Evolutionary conservation across 2,797 vertebrate species (phyloP), one percentile per base, ranked within the genome.

Genomic region (Chloroceryle amazona): DNA sequence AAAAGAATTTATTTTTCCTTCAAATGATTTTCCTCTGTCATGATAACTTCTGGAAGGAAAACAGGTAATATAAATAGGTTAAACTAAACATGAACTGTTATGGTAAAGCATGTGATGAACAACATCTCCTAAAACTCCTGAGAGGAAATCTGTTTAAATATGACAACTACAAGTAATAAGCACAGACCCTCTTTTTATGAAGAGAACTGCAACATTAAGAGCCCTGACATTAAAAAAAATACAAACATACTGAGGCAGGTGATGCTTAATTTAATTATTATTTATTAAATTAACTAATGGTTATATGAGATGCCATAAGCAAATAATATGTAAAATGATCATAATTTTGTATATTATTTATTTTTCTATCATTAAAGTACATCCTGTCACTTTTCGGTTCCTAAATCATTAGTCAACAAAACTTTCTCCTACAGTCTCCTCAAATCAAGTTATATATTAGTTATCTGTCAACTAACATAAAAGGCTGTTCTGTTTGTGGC

Each of bases 31-130:
- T 88, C 60, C 81, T 89, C 60, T 84, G 51, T 60, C 22, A 16
- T 25, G 28, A 68, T 78, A 93, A 90, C 46, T 37, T 84, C 47
- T 95, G 76, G 47, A 89, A 95, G 54, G 26, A 42, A 97, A 96
- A 72, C 66, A 94, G 42, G 55, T 28, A 67, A 78, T 83, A 95
- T 82, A 41, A 80, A 65, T 18, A 74, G 19, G 31, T 33, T 73
- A 86, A 92, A 89, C 11, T 58, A 81, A 80, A 41, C 54, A 39
- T 47, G 22, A 84, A 37, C 16, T 22, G 5, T 0, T 61, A 39
- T 9, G 26, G 5, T 49, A 29, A 74, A 44, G 23, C 25, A 54
- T 5, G 21, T 41, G 2, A 3, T 61, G 10, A 61, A 63, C 5
- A 47, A 73, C 22, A 11, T 73, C 46, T 83, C 16, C 29, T 74